phyloP scores from a whole-genome alignment of 1,140 invertebrate species.

The Sycophila sp. region DNA sequence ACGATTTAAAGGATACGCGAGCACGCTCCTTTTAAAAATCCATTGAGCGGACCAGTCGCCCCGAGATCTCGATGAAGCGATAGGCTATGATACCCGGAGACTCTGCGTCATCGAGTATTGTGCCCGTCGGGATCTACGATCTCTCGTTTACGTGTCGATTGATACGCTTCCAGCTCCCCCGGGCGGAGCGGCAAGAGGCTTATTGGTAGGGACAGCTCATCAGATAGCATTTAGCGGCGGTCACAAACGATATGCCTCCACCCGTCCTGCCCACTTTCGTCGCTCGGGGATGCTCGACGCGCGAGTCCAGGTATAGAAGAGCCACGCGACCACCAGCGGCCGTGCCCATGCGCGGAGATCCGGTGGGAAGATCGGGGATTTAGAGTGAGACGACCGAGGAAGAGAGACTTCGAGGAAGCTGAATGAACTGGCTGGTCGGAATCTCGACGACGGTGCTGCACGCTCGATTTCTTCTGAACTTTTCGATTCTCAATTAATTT shows the following conservation, averaged over 20 bases:
- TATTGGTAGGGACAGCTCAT: slow-evolving; percentile 54
- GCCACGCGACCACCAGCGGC: slow-evolving; percentile 58
- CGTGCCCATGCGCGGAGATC: neutral
- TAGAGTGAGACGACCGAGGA: neutral
- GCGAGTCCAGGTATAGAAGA: slow-evolving; percentile 48
- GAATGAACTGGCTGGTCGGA: neutral
- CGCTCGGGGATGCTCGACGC: neutral
- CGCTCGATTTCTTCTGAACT: no score
- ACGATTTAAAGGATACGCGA: no score
- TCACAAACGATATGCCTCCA: neutral
- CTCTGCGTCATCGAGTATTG: neutral
- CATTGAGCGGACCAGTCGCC: neutral
- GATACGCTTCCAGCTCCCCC: neutral
- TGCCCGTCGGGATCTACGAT: neutral
- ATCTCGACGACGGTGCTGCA: neutral
- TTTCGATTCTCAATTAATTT: no score
- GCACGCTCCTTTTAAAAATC: no score
- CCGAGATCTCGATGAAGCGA: neutral
- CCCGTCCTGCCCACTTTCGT: neutral
- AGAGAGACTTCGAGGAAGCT: neutral
- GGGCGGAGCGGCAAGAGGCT: slow-evolving; percentile 31
- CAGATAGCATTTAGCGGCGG: slow-evolving; percentile 59
- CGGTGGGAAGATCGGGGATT: neutral
- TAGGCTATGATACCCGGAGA: neutral
- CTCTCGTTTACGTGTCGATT: slow-evolving; percentile 1